A percentile compares a stretch with the other conserved stretches of the same genome.
Conservation (phyloP, 2,888 invertebrate genomes). For the Chirona hameri region DNA sequence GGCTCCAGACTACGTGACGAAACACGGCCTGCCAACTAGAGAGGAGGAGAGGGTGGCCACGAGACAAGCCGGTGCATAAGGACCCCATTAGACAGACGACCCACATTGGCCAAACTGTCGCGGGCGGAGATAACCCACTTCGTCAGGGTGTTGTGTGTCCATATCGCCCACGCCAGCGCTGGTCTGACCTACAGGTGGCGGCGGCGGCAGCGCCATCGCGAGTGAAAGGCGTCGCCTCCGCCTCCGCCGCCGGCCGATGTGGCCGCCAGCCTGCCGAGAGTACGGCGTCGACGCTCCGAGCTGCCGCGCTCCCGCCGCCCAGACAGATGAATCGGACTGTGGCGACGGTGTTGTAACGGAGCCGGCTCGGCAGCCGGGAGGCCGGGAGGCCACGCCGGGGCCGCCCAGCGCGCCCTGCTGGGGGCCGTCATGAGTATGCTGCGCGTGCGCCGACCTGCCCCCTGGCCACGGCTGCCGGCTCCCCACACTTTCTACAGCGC, state of each 20-base stretch:
- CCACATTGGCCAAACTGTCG: too few species aligned
- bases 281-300: not conserved
- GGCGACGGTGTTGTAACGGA: not conserved
- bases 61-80: too few species aligned
- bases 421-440: constrained; percentile 9
- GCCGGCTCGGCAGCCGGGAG: not conserved
- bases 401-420: not conserved
- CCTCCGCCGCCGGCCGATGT: not conserved
- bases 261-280: too few species aligned
- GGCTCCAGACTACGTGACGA: too few species aligned
- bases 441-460: constrained; percentile 7
- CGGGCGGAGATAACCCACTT: too few species aligned
- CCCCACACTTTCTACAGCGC: constrained; percentile 8
- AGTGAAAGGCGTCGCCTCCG: not conserved
- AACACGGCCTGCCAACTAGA: too few species aligned
- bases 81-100: too few species aligned
- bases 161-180: too few species aligned
- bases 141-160: too few species aligned
- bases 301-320: not conserved
- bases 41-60: too few species aligned
- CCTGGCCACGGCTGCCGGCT: constrained; percentile 2
- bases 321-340: not conserved
- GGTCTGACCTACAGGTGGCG: too few species aligned
- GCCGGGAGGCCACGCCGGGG: too few species aligned
- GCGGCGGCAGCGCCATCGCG: not conserved